These are phyloP conservation scores for Dolomedes plantarius DNA, from an alignment of 2,888 invertebrate species.

Conservation along the genomic window DNA sequence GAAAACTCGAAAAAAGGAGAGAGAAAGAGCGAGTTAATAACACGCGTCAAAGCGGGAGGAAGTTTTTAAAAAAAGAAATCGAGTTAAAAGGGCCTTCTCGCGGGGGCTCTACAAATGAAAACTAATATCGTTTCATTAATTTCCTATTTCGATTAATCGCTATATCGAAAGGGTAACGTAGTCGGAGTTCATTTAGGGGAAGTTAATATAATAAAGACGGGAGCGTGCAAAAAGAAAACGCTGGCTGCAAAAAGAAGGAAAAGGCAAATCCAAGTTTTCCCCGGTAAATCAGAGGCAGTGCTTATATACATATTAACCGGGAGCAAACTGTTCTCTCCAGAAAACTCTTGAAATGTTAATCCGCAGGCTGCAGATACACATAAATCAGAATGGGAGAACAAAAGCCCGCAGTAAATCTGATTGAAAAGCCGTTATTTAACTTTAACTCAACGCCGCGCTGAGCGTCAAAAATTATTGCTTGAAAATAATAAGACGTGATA, in stretches of 20 bases:
- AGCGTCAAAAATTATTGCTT: conserved; percentile 70
- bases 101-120: conserved; percentile 34
- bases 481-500: conserved; percentile 70
- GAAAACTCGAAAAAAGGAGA: conserved; percentile 1
- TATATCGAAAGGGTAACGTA: conserved; percentile 17
- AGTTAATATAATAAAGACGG: conserved; percentile 33
- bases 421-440: conserved; percentile 71
- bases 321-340: background rate
- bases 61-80: conserved; percentile 32
- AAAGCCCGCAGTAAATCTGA: conserved; percentile 67
- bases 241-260: conserved; percentile 22
- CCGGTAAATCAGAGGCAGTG: background rate
- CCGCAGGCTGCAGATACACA: conserved; percentile 44
- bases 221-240: conserved; percentile 19
- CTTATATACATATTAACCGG: conserved; percentile 12
- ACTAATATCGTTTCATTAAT: conserved; percentile 66
- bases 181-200: conserved; percentile 7
- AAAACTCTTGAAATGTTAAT: conserved; percentile 68
- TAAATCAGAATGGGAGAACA: conserved; percentile 61
- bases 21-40: conserved; percentile 38
- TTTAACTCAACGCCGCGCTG: conserved; percentile 40
- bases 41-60: conserved; percentile 24
- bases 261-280: conserved; percentile 6
- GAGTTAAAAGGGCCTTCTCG: conserved; percentile 11
- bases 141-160: conserved; percentile 39